phyloP scores from a whole-genome alignment of 1,140 invertebrate species.

The Popillia japonica region DNA sequence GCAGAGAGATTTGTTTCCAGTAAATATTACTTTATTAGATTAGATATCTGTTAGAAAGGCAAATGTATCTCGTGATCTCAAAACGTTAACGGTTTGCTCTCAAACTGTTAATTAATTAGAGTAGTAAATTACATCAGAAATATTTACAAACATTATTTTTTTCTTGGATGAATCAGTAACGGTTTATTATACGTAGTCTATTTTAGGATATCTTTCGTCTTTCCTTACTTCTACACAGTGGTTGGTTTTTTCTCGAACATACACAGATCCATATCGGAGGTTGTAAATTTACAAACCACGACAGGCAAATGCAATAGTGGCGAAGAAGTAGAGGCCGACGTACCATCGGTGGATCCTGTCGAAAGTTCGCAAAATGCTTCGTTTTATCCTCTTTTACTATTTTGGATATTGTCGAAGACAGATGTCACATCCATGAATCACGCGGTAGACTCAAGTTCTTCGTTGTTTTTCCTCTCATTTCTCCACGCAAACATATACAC shows the following conservation, averaged over 20 bases:
- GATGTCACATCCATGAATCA: constrained; percentile 14
- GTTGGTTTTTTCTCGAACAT: background rate
- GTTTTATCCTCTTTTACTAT: background rate
- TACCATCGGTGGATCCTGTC: background rate
- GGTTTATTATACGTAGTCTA: background rate
- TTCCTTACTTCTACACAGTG: too few relatives aligned
- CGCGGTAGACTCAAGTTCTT: background rate
- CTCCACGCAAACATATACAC: background rate
- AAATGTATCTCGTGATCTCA: too few relatives aligned
- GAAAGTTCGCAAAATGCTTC: background rate
- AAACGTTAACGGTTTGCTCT: too few relatives aligned
- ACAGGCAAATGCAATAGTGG: constrained; percentile 9
- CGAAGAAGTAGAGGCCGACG: background rate
- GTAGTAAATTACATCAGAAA: too few relatives aligned
- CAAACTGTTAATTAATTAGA: too few relatives aligned
- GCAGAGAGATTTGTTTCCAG: too few relatives aligned
- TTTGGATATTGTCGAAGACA: constrained; percentile 18
- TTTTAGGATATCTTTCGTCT: background rate
- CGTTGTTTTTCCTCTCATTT: background rate
- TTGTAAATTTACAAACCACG: background rate
- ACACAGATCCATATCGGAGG: background rate
- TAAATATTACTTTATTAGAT: too few relatives aligned
- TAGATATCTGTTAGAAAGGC: too few relatives aligned
- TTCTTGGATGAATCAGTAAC: too few relatives aligned
- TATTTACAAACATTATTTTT: too few relatives aligned